Percentiles rank a stretch among this genome's conserved stretches.
Evolutionary conservation across 2,888 invertebrate species (phyloP).

Genomic region (Drosophila pseudotakahashii): DNA sequence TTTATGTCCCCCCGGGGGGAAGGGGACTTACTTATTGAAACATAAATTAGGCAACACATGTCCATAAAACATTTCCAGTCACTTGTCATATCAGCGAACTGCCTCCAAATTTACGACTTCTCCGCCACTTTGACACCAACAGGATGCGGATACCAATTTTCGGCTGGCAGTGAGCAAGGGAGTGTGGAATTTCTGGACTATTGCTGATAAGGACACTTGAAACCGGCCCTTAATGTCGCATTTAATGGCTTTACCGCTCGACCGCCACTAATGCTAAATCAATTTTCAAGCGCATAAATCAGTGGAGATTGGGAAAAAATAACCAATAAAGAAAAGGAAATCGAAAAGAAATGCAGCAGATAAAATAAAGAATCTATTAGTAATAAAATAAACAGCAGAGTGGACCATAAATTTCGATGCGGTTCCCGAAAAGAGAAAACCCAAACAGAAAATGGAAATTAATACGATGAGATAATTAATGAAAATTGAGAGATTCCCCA

Average conservation of each 20-base stretch:
- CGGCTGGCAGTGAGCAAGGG: slow-evolving; percentile 1
- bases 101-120: slow-evolving; percentile 58
- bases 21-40: slow-evolving; percentile 55
- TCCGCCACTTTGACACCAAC: slow-evolving; percentile 37
- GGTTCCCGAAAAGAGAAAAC: slow-evolving; percentile 11
- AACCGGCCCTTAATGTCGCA: slow-evolving; percentile 31
- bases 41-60: slow-evolving; percentile 76
- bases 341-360: slow-evolving; percentile 38
- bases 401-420: slow-evolving; percentile 36
- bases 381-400: slow-evolving; percentile 53
- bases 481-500: slow-evolving; percentile 27
- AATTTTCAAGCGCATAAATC: slow-evolving; percentile 67
- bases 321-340: slow-evolving; percentile 23
- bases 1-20: slow-evolving; percentile 56
- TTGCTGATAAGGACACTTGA: slow-evolving; percentile 32
- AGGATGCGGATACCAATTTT: slow-evolving; percentile 7
- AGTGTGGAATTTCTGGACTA: slow-evolving; percentile 20
- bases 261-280: slow-evolving; percentile 55
- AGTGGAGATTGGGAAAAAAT: slow-evolving; percentile 43
- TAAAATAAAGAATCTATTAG: slow-evolving; percentile 64
- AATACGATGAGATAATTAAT: slow-evolving; percentile 38
- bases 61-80: slow-evolving; percentile 65
- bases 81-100: slow-evolving; percentile 71
- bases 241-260: slow-evolving; percentile 33
- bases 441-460: slow-evolving; percentile 30